Evolutionary conservation across 1,140 invertebrate genomes (phyloP).

Genomic region (Aphelenchoides besseyi): DNA sequence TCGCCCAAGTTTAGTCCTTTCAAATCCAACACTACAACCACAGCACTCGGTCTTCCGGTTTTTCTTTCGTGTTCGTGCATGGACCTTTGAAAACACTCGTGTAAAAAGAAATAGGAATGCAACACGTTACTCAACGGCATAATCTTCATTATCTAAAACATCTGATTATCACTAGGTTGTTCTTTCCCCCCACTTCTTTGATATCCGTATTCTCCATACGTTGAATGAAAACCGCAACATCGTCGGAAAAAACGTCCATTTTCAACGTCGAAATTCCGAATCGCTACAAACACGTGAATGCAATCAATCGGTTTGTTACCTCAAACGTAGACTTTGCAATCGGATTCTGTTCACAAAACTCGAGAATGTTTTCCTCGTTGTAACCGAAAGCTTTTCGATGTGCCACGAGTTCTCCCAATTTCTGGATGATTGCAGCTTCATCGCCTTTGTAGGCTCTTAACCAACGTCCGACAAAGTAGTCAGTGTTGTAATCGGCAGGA

Average conservation of each 20-base stretch:
- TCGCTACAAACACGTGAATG: conserved; percentile 27
- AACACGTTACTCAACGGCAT: conserved; percentile 38
- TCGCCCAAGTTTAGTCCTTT: conserved; percentile 29
- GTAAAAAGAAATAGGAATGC: conserved; percentile 40
- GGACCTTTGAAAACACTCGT: conserved; percentile 35
- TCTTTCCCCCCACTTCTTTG: conserved; percentile 30
- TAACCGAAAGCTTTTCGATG: conserved; percentile 35
- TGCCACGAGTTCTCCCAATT: conserved; percentile 33
- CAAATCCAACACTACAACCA: conserved; percentile 37
- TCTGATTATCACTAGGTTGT: conserved; percentile 4
- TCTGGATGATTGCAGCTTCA: conserved; percentile 22
- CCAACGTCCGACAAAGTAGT: conserved; percentile 41
- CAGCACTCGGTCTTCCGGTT: conserved; percentile 24
- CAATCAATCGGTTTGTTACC: too few relatives aligned
- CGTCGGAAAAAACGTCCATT: conserved; percentile 36
- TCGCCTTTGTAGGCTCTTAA: conserved; percentile 34
- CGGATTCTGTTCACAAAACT: conserved; percentile 29
- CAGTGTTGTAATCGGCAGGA: conserved; percentile 31
- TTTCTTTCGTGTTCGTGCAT: conserved; percentile 34
- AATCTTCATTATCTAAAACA: conserved; percentile 36
- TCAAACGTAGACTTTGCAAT: conserved; percentile 41
- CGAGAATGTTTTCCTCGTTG: conserved; percentile 23
- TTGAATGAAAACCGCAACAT: conserved; percentile 41
- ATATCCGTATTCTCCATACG: conserved; percentile 35
- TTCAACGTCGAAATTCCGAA: conserved; percentile 41